These are phyloP conservation scores for Nymphicus hollandicus DNA, from an alignment of 2,113 vertebrate species.

Conservation along the genomic window DNA sequence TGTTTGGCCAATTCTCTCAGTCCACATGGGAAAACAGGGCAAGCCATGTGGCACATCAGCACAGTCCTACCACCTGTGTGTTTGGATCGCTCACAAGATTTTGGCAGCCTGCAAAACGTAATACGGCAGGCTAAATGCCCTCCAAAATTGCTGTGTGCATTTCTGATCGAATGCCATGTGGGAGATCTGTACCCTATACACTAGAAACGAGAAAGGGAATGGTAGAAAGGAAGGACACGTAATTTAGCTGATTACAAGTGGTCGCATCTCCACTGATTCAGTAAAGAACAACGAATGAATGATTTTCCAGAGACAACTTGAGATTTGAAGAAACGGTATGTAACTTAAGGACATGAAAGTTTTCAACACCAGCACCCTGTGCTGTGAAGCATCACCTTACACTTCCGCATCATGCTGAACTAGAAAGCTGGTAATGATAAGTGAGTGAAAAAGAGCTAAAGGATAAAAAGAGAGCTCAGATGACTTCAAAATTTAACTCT, in stretches of 20 bases:
- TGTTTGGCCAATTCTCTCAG: background rate
- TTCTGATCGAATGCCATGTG: background rate
- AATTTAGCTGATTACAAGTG: background rate
- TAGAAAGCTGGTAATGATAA: background rate
- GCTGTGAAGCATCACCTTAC: background rate
- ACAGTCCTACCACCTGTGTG: background rate
- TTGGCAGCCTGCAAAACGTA: background rate
- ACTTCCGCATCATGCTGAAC: background rate
- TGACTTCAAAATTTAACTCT: background rate
- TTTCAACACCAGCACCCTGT: background rate
- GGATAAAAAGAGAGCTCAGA: background rate
- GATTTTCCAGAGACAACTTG: background rate
- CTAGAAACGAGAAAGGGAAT: background rate
- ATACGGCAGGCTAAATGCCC: background rate
- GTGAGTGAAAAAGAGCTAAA: background rate
- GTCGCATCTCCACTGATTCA: background rate
- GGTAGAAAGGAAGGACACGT: background rate
- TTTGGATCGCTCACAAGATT: background rate
- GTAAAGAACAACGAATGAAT: background rate
- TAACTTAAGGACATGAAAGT: background rate
- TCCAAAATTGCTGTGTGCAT: background rate
- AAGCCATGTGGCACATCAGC: background rate
- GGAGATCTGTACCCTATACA: background rate
- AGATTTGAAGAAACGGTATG: background rate
- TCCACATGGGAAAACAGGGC: background rate